Evolutionary conservation across 2,113 vertebrate genomes (phyloP).

Genomic region (Elaphurus davidianus): DNA sequence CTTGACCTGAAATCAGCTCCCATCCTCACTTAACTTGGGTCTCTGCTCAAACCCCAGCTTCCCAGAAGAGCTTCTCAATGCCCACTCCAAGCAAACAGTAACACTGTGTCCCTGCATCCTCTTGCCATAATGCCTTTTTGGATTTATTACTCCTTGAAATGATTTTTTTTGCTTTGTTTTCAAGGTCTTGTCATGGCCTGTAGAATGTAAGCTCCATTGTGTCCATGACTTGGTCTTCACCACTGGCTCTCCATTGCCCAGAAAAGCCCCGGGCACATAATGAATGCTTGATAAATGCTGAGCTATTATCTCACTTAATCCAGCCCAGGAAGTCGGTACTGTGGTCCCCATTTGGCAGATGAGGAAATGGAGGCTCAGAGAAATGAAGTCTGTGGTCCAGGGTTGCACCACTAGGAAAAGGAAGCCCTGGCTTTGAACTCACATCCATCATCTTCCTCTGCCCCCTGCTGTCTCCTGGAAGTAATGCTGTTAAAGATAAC

Average conservation of each 20-base stretch:
- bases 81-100: background rate
- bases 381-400: background rate
- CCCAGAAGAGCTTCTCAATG: fast-evolving
- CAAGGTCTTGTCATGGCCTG: background rate
- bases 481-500: background rate
- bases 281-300: background rate
- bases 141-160: background rate
- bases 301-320: background rate
- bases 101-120: background rate
- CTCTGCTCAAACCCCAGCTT: background rate
- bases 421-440: background rate
- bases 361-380: background rate
- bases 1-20: background rate
- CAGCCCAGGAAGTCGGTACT: background rate
- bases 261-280: background rate
- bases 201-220: background rate
- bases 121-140: background rate
- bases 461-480: background rate
- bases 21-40: background rate
- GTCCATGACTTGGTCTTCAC: background rate
- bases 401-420: background rate
- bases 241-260: fast-evolving
- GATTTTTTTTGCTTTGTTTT: background rate
- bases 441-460: background rate
- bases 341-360: background rate